phyloP scores from a whole-genome alignment of 2,797 vertebrate genomes.

The Lepilemur ruficaudatus region DNA sequence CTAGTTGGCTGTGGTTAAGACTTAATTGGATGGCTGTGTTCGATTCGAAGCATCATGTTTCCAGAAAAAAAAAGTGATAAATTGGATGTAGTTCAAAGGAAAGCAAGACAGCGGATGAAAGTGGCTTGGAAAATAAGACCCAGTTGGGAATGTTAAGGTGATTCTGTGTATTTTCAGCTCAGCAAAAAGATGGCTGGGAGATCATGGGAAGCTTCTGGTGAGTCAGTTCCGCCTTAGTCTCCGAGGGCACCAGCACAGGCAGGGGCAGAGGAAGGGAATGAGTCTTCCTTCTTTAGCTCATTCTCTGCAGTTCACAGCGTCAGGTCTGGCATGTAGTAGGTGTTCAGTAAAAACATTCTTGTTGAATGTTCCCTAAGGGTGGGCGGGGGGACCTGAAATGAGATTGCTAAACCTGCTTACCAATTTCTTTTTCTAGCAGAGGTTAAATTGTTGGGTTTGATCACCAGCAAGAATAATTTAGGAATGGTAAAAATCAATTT shows the following conservation, averaged over 20 bases:
- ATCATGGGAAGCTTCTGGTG: neutral
- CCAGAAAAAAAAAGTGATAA: constrained; percentile 68
- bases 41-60: constrained; percentile 78
- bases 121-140: constrained; percentile 55
- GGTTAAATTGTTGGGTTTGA: constrained; percentile 25
- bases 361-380: neutral
- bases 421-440: constrained; percentile 4
- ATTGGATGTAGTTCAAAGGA: constrained; percentile 68
- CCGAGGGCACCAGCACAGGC: rapidly evolving
- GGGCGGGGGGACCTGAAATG: neutral
- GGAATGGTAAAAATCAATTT: constrained; percentile 59
- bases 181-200: neutral
- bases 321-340: neutral
- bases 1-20: constrained; percentile 74
- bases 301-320: neutral
- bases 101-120: constrained; percentile 56
- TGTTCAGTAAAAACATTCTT: neutral
- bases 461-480: constrained; percentile 52
- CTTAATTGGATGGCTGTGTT: constrained; percentile 81
- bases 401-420: neutral
- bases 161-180: constrained; percentile 58
- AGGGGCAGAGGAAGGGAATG: neutral
- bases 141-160: constrained; percentile 65
- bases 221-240: neutral
- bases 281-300: neutral